Conservation (phyloP, 2,797 vertebrate species). For the Muscicapa comitata region DNA sequence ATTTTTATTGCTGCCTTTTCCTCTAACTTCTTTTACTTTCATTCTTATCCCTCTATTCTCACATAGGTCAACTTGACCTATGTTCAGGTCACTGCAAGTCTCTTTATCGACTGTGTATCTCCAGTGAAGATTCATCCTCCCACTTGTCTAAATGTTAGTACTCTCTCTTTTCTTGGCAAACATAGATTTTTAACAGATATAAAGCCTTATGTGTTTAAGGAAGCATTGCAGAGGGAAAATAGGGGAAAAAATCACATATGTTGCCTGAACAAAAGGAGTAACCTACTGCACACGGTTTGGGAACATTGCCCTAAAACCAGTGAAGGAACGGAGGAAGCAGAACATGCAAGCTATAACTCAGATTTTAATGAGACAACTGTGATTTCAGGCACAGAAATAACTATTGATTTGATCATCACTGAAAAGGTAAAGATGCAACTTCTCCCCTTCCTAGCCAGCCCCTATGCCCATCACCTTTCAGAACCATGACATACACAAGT, state of each 20-base stretch:
- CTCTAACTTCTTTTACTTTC: neutral
- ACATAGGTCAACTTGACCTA: neutral
- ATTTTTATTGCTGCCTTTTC: neutral
- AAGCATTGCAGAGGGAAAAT: neutral
- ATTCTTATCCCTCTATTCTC: neutral
- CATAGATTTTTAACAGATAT: neutral
- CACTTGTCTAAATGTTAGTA: neutral
- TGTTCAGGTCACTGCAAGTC: neutral
- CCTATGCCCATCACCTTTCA: neutral
- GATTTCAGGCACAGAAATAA: neutral
- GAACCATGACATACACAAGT: neutral
- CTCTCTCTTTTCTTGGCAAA: neutral
- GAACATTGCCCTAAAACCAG: neutral
- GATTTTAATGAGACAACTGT: neutral
- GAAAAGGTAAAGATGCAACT: neutral
- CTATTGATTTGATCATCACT: neutral
- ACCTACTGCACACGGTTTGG: neutral
- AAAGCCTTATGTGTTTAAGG: neutral
- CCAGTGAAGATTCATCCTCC: neutral
- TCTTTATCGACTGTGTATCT: neutral
- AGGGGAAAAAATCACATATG: neutral
- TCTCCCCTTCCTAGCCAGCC: neutral
- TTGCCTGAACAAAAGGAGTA: neutral
- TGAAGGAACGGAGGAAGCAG: rapidly evolving
- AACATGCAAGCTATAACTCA: neutral